phyloP scores from a whole-genome alignment of 2,113 vertebrate genomes.

The Heloderma charlesbogerti region DNA sequence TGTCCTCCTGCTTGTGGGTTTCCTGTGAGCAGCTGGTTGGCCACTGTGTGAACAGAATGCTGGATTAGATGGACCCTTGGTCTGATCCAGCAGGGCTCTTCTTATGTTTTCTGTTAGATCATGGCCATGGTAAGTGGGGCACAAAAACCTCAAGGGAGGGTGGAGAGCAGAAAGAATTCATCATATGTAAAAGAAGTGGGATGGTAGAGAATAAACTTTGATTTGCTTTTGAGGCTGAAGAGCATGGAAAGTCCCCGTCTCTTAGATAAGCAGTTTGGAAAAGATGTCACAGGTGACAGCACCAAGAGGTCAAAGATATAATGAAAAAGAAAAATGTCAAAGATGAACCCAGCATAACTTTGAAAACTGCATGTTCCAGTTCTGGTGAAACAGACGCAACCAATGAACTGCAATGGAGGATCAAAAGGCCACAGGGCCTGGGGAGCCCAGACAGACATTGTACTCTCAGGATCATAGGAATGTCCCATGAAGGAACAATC shows the following conservation, averaged over 20 bases:
- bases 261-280: not conserved
- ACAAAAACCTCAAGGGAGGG: too few species aligned
- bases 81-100: too few species aligned
- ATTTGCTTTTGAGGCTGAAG: not conserved
- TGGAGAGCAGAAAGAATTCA: not conserved
- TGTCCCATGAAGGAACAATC: not conserved
- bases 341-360: not conserved
- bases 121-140: too few species aligned
- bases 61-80: too few species aligned
- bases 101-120: not conserved
- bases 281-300: not conserved
- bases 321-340: not conserved
- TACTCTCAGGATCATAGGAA: not conserved
- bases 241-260: conserved; percentile 17
- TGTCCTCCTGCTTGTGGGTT: too few species aligned
- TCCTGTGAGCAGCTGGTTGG: too few species aligned
- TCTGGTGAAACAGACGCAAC: not conserved
- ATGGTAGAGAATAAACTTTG: not conserved
- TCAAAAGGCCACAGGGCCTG: not conserved
- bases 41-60: too few species aligned
- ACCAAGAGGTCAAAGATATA: conserved; percentile 9
- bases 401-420: not conserved
- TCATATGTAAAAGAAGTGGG: too few species aligned
- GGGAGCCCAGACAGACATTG: not conserved
- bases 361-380: conserved; percentile 1